A percentile compares a stretch with the other conserved stretches of the same genome.
Conservation (phyloP, 2,113 vertebrate species). For the Prunella himalayana region DNA sequence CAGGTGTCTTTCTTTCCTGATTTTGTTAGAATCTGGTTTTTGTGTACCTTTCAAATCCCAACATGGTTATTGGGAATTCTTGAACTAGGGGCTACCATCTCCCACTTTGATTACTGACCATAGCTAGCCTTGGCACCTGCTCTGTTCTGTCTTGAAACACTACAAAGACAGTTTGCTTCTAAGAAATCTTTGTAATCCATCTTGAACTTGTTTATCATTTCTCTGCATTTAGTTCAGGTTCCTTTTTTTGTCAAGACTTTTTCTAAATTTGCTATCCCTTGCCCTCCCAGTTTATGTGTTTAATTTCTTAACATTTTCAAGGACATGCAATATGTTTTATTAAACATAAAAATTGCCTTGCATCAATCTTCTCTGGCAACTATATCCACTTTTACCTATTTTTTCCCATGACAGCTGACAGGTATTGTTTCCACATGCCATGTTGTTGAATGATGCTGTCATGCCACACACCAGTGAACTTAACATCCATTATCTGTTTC, state of each 20-base stretch:
- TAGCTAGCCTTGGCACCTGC: neutral
- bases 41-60: neutral
- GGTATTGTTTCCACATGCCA: neutral
- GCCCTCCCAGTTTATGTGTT: neutral
- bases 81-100: neutral
- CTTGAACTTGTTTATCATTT: neutral
- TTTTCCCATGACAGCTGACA: neutral
- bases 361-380: neutral
- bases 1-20: neutral
- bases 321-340: neutral
- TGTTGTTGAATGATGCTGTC: neutral
- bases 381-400: neutral
- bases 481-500: neutral
- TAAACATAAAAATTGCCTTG: neutral
- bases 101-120: neutral
- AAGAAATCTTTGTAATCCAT: neutral
- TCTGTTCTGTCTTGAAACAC: neutral
- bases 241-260: neutral
- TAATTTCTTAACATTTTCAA: neutral
- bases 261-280: neutral
- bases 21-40: neutral
- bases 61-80: neutral
- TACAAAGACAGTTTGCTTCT: neutral
- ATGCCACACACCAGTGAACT: neutral
- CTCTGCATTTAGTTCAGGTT: neutral